Evolutionary conservation across 1,140 invertebrate genomes (phyloP), one percentile per base, ranked within the genome.

Genomic region (Cheumatopsyche charites): DNA sequence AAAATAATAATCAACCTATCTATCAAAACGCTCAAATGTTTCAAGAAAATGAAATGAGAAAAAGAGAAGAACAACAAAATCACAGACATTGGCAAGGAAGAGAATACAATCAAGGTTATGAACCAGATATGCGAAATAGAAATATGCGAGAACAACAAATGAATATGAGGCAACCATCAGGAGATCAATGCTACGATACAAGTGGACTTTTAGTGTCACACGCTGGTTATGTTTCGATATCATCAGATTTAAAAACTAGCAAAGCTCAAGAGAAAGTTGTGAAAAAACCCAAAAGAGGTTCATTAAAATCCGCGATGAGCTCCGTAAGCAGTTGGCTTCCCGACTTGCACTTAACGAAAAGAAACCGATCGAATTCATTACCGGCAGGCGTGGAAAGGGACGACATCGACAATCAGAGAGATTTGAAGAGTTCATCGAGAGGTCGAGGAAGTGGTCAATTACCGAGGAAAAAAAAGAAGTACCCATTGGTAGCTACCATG

Each of bases 311-410:
- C 47, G 92, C 92, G 0, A 92, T 94, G 89, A 91, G 86, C 78
- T 91, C 91, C 0, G 88, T 93, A 76, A 92, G 88, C 77, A 90
- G 89, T 77, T 92, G 93, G 88, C 80, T 95, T 29, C 92, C 92
- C 0, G 92, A 94, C 79, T 83, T 94, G 72, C 91, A 93, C 81
- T 81, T 94, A 49, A 86, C 88, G 6, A 93, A 91, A 80, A 85
- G 92, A 72, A 88, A 90, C 80, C 85, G 93, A 76, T 94, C 92
- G 25, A 89, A 93, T 77, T 94, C 92, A 0, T 84, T 95, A 71
- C 92, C 93, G 0, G 85, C 89, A 15, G 88, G 88, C 58, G 88
- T 89, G n/a, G 85, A 89, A 71, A 83, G 84, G 62, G 84, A 88
- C 75, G 86, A 88, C 77, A 85, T 87, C 43, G 82, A 85, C 75